Conservation (phyloP, 2,113 vertebrate species). For the Esox niger region DNA sequence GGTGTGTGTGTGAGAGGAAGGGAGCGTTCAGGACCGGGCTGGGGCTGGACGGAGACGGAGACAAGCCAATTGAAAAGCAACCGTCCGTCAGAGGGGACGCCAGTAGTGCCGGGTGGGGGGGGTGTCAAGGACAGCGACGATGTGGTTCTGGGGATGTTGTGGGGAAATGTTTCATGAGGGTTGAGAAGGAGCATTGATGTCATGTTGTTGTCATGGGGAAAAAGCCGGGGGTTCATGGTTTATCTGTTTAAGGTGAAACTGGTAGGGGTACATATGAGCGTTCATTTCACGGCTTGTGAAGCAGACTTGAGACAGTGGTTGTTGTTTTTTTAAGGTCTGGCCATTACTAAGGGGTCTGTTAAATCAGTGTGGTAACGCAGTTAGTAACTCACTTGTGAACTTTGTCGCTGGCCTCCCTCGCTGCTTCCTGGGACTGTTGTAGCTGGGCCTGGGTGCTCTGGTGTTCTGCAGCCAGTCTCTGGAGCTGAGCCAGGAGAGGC, state of each 20-base stretch:
- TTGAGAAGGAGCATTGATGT: neutral
- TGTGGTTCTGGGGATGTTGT: neutral
- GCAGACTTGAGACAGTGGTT: neutral
- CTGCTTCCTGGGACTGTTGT: slow-evolving; percentile 64
- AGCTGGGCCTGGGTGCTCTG: slow-evolving; percentile 70
- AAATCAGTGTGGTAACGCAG: neutral
- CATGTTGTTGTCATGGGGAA: neutral
- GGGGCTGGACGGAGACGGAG: slow-evolving; percentile 16
- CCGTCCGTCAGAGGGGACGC: neutral
- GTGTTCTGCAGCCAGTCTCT: slow-evolving; percentile 66
- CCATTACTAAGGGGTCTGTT: neutral
- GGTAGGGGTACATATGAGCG: no score
- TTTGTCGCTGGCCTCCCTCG: slow-evolving; percentile 72
- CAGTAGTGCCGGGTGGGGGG: no score
- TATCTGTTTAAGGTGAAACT: no score
- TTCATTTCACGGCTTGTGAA: neutral
- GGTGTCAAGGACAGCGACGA: neutral
- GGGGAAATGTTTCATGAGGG: neutral
- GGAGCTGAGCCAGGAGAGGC: slow-evolving; percentile 72
- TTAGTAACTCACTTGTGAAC: slow-evolving; percentile 78
- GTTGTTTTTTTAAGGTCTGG: neutral
- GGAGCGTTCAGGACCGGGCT: neutral
- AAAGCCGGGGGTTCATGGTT: neutral
- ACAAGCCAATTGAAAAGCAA: neutral
- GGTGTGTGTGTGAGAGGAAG: slow-evolving; percentile 69